These are phyloP conservation scores for Maniola hyperantus DNA, from an alignment of 2,888 invertebrate species.

Conservation along the genomic window DNA sequence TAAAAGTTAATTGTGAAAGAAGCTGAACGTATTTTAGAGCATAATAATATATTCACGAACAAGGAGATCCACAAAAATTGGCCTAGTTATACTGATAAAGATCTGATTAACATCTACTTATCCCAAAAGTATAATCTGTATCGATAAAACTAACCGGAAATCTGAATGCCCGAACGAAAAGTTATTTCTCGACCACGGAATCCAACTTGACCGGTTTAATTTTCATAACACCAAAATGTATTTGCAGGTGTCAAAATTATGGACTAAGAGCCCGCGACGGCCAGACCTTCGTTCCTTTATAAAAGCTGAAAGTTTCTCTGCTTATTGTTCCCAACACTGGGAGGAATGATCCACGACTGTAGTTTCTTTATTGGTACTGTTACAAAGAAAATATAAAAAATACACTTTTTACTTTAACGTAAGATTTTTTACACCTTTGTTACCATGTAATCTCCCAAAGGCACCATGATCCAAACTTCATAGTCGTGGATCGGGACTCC, in stretches of 20 bases:
- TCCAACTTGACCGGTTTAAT: slow-evolving; percentile 34
- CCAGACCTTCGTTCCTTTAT: no score
- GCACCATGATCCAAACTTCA: no score
- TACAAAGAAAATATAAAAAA: no score
- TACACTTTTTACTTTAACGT: no score
- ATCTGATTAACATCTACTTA: slow-evolving; percentile 14
- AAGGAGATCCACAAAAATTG: not conserved
- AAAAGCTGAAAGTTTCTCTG: no score
- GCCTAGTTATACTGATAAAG: slow-evolving; percentile 10
- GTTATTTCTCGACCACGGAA: slow-evolving; percentile 23
- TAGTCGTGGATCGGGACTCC: no score
- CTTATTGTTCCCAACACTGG: no score
- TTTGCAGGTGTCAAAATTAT: slow-evolving; percentile 59
- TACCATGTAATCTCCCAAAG: no score
- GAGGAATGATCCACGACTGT: no score
- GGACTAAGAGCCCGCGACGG: no score
- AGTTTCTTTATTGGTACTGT: no score
- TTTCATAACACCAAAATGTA: slow-evolving; percentile 33
- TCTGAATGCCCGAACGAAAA: slow-evolving; percentile 23
- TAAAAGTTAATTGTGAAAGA: not conserved
- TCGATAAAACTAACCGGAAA: slow-evolving; percentile 22
- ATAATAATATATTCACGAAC: not conserved
- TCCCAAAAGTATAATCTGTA: slow-evolving; percentile 19
- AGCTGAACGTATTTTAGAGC: not conserved
- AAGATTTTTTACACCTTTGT: no score